These are phyloP conservation scores for Amphimallon solstitiale DNA, from an alignment of 2,888 invertebrate genomes.

Conservation along the genomic window DNA sequence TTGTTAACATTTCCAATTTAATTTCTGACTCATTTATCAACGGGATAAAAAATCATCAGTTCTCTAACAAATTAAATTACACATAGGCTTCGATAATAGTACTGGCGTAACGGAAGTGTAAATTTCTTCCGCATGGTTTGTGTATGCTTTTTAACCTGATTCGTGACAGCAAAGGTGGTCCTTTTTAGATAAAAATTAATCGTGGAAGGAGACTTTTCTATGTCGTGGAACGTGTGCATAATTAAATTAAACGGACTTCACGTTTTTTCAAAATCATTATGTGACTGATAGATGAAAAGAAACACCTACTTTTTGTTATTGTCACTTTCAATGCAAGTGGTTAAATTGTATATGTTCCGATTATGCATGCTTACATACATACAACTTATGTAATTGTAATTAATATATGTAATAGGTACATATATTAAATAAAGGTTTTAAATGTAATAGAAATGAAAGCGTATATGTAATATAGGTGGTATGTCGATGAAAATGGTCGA, in stretches of 20 bases:
- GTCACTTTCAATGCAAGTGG: no score
- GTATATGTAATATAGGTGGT: no score
- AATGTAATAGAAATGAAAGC: background rate
- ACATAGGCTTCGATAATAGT: no score
- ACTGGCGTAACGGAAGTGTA: constrained; percentile 3
- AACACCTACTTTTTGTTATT: background rate
- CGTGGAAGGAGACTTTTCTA: constrained; percentile 8
- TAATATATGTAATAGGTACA: background rate
- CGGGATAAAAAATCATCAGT: no score
- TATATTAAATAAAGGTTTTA: background rate
- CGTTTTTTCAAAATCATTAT: constrained; percentile 17
- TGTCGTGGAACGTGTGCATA: constrained; percentile 21
- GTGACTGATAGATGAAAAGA: constrained; percentile 11
- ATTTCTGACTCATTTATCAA: no score
- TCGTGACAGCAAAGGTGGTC: constrained; percentile 32
- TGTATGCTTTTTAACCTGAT: constrained; percentile 15
- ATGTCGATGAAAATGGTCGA: no score
- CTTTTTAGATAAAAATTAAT: constrained; percentile 30
- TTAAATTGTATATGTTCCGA: no score
- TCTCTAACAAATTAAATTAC: no score
- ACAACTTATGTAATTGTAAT: no score
- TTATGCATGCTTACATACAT: no score
- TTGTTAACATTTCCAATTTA: no score
- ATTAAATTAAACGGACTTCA: constrained; percentile 25
- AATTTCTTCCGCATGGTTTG: constrained; percentile 18